Percentiles rank a stretch among this genome's conserved stretches.
phyloP scores from a whole-genome alignment of 2,888 invertebrate species.

The Adelognathus sp. region DNA sequence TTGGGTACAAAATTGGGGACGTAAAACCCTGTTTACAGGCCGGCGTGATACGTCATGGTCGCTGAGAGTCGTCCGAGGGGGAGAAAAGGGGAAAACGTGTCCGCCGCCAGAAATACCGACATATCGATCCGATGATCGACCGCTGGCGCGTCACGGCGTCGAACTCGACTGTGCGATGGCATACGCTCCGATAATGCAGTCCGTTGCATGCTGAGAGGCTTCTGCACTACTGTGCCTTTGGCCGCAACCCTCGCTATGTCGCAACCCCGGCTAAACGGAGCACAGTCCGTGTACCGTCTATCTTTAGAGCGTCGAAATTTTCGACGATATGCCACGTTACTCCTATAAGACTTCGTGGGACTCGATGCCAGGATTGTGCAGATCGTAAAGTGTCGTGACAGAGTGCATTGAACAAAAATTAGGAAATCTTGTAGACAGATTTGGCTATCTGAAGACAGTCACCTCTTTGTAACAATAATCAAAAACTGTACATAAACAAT shows the following conservation, averaged over 20 bases:
- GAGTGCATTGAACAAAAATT: conserved; percentile 35
- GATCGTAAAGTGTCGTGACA: background rate
- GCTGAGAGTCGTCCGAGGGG: background rate
- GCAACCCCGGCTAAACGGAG: conserved; percentile 30
- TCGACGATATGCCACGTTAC: conserved; percentile 37
- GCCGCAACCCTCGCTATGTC: conserved; percentile 44
- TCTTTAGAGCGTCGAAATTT: conserved; percentile 50
- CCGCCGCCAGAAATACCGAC: conserved; percentile 38
- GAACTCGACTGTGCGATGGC: background rate
- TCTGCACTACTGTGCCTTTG: conserved; percentile 1
- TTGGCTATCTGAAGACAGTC: too few species aligned
- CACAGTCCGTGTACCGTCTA: conserved; percentile 36
- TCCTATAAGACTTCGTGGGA: conserved; percentile 29
- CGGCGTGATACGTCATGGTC: background rate
- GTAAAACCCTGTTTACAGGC: conserved; percentile 34
- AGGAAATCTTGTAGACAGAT: background rate
- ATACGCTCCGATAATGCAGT: conserved; percentile 9
- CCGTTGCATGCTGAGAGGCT: conserved; percentile 5
- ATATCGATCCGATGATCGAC: conserved; percentile 43
- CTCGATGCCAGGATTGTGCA: conserved; percentile 24
- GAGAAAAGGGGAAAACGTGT: background rate
- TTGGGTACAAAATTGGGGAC: conserved; percentile 34
- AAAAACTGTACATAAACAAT: background rate
- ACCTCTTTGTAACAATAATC: background rate
- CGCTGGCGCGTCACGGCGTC: conserved; percentile 14